Conservation (phyloP, 2,888 invertebrate species). For the Eilema depressum region DNA sequence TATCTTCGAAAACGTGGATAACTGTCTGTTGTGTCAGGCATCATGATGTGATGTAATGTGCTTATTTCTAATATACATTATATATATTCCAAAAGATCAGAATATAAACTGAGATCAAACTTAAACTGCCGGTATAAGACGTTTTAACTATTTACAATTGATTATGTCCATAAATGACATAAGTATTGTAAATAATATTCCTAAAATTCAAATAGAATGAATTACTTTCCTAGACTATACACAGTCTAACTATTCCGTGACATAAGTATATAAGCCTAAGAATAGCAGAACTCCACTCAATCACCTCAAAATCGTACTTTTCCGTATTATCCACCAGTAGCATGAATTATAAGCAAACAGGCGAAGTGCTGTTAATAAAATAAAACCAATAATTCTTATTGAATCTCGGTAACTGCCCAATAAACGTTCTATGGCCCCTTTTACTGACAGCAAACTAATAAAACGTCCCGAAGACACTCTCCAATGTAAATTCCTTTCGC, state of each 20-base stretch:
- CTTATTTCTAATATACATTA: too few relatives aligned
- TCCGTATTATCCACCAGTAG: background rate
- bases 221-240: too few relatives aligned
- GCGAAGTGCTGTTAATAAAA: conserved; percentile 43
- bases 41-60: too few relatives aligned
- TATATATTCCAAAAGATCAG: too few relatives aligned
- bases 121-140: too few relatives aligned
- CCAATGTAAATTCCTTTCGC: conserved; percentile 61
- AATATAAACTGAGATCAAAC: too few relatives aligned
- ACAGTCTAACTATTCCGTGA: background rate
- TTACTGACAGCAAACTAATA: conserved; percentile 66
- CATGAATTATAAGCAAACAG: conserved; percentile 18
- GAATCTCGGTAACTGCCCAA: conserved; percentile 73
- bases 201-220: too few relatives aligned
- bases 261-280: background rate
- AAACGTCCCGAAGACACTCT: conserved; percentile 55
- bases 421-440: conserved; percentile 63
- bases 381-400: conserved; percentile 70
- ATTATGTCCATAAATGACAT: too few relatives aligned
- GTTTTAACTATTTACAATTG: too few relatives aligned
- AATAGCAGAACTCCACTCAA: background rate
- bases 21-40: too few relatives aligned
- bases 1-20: too few relatives aligned
- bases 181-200: too few relatives aligned
- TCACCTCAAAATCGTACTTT: background rate